Evolutionary conservation across 2,888 invertebrate genomes (phyloP).

Genomic region (Orthosia gothica): DNA sequence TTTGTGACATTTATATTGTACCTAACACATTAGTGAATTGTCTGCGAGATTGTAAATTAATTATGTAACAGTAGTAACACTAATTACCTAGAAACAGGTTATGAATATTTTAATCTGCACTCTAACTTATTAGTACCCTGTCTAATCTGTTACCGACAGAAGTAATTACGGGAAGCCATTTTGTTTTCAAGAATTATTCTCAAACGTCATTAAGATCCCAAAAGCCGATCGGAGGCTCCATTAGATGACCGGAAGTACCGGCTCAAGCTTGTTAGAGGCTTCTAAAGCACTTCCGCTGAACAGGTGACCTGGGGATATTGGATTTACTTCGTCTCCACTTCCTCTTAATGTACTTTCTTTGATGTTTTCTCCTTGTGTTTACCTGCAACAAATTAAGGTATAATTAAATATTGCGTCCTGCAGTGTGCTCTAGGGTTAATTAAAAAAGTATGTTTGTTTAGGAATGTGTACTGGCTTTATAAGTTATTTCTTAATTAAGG

Average conservation of each 20-base stretch:
- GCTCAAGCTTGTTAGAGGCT: constrained; percentile 47
- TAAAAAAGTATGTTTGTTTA: constrained; percentile 28
- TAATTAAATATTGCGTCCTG: constrained; percentile 46
- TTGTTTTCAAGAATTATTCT: constrained; percentile 2
- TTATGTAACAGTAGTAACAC: constrained; percentile 5
- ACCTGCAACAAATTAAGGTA: constrained; percentile 64
- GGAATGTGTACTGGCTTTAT: constrained; percentile 26
- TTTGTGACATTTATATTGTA: not conserved
- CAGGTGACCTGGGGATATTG: constrained; percentile 58
- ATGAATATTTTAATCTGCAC: constrained; percentile 15
- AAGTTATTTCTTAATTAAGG: constrained; percentile 47
- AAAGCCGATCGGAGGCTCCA: constrained; percentile 29
- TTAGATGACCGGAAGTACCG: constrained; percentile 45
- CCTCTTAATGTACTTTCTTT: constrained; percentile 36
- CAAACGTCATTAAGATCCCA: constrained; percentile 34
- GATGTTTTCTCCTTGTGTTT: constrained; percentile 42
- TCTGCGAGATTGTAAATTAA: not conserved
- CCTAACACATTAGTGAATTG: not conserved
- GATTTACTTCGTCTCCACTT: constrained; percentile 49
- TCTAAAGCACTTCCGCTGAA: constrained; percentile 58
- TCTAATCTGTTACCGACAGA: not conserved
- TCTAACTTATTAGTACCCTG: constrained; percentile 16
- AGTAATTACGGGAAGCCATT: constrained; percentile 1
- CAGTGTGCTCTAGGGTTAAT: constrained; percentile 30
- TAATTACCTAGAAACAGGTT: constrained; percentile 4